These are phyloP conservation scores for Lamprologus speciosus DNA, from an alignment of 2,113 vertebrate species.

Conservation along the genomic window DNA sequence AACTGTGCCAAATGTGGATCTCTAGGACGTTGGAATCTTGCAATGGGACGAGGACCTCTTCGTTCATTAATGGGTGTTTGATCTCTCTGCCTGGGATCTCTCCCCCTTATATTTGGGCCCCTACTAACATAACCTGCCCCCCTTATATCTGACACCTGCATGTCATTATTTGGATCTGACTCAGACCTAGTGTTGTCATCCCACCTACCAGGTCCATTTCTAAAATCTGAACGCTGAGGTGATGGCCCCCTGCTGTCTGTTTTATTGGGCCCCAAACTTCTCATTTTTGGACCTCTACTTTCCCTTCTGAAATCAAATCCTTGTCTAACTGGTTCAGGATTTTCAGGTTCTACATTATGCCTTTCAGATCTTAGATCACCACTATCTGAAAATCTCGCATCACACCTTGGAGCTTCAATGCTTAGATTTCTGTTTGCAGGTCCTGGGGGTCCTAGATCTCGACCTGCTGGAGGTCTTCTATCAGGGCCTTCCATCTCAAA, in stretches of 20 bases:
- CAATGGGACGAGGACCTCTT: conserved; percentile 46
- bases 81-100: not conserved
- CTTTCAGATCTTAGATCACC: conserved; percentile 1
- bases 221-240: not conserved
- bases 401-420: not conserved
- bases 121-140: not conserved
- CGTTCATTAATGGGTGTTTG: not conserved
- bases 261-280: not conserved
- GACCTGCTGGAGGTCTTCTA: not conserved
- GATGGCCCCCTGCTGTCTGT: not conserved
- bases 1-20: conserved; percentile 59
- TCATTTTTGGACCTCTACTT: not conserved
- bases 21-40: conserved; percentile 64
- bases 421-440: not conserved
- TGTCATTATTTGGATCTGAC: not conserved
- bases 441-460: not conserved
- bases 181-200: not conserved
- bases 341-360: not conserved
- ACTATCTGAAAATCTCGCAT: conserved; percentile 1
- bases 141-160: not conserved
- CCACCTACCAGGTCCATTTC: not conserved
- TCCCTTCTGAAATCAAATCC: conserved; percentile 13
- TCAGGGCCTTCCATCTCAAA: conserved; percentile 1
- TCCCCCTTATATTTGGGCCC: not conserved
- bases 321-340: not conserved